Conservation (phyloP, 2,888 invertebrate species). For the Stenichneumon culpator region DNA sequence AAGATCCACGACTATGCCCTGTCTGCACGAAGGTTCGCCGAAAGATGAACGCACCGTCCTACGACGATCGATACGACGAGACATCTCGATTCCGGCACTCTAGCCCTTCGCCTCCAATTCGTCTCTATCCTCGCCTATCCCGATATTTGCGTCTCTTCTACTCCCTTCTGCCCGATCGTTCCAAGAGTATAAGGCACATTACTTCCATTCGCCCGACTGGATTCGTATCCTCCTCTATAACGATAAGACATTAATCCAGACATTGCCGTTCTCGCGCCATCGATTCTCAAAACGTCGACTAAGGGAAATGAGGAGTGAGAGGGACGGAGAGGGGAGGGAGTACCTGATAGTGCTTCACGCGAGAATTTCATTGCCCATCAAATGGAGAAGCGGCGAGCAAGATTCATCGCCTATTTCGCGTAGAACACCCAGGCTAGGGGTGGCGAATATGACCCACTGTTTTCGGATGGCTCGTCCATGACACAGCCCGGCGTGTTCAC, state of each 20-base stretch:
- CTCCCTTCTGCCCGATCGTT: constrained; percentile 41
- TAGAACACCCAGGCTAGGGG: neutral
- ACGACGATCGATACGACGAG: constrained; percentile 63
- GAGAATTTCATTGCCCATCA: constrained; percentile 57
- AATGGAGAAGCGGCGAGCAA: constrained; percentile 20
- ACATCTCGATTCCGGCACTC: constrained; percentile 54
- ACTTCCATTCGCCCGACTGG: constrained; percentile 38
- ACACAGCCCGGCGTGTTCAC: neutral
- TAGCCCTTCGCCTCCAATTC: constrained; percentile 30
- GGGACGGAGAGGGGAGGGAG: neutral
- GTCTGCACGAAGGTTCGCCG: constrained; percentile 41
- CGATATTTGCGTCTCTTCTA: constrained; percentile 14
- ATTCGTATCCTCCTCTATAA: constrained; percentile 25
- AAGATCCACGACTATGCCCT: constrained; percentile 21
- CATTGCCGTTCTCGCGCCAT: constrained; percentile 29
- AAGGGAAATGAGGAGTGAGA: constrained; percentile 4
- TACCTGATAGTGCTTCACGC: constrained; percentile 17
- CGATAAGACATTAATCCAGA: constrained; percentile 53
- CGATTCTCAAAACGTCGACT: constrained; percentile 30
- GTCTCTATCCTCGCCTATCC: constrained; percentile 13
- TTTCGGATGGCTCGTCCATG: neutral
- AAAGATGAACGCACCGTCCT: constrained; percentile 34
- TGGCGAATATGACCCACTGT: neutral
- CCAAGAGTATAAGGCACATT: constrained; percentile 30
- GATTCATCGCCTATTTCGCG: constrained; percentile 30